Evolutionary conservation across 2,888 invertebrate species (phyloP).

Genomic region (Incurvaria masculella): DNA sequence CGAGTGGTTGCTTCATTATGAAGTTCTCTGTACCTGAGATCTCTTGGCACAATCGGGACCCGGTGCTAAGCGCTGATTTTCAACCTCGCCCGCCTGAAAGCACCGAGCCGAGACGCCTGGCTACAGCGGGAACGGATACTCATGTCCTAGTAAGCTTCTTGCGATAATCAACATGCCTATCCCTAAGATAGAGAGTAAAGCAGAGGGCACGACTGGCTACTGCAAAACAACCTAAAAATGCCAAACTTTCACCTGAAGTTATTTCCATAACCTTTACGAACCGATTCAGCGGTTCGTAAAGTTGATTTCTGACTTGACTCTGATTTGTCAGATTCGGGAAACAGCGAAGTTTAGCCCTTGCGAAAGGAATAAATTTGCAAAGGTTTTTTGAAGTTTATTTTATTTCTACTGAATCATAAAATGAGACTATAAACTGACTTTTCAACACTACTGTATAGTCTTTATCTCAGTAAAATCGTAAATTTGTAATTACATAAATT

Average conservation of each 20-base stretch:
- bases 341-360: no score
- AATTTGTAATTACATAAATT: no score
- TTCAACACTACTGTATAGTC: no score
- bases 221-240: background rate
- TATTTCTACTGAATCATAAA: no score
- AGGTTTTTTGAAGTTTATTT: no score
- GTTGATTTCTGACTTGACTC: background rate
- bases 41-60: slow-evolving; percentile 96
- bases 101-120: slow-evolving; percentile 68
- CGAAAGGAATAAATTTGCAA: no score
- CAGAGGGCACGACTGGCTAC: background rate
- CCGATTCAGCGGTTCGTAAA: background rate
- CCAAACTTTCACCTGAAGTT: background rate
- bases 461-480: no score
- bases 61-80: slow-evolving; percentile 86
- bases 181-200: background rate
- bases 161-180: background rate
- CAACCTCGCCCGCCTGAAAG: slow-evolving; percentile 58
- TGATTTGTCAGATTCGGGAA: no score
- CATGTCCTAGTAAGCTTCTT: slow-evolving; percentile 74
- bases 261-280: background rate
- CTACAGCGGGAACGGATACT: slow-evolving; percentile 88
- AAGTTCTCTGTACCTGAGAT: slow-evolving; percentile 96
- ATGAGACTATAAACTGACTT: no score
- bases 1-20: no score